phyloP scores from a whole-genome alignment of 2,113 vertebrate species.

The Rutilus rutilus region DNA sequence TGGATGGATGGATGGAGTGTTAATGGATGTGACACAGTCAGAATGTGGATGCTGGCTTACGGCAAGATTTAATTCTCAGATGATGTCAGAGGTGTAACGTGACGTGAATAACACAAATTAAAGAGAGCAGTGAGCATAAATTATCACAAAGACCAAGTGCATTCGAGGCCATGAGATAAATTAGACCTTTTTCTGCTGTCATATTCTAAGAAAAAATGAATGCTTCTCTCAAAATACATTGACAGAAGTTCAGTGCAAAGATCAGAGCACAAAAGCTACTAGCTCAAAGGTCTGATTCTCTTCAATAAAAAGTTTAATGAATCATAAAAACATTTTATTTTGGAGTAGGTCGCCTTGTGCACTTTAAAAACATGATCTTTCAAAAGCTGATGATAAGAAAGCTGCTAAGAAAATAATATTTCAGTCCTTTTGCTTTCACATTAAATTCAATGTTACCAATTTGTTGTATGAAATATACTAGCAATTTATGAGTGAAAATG shows the following conservation, averaged over 20 bases:
- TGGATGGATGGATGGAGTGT: too few relatives aligned
- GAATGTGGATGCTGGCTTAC: not conserved
- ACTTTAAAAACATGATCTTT: too few relatives aligned
- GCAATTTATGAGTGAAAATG: too few relatives aligned
- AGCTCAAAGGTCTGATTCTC: not conserved
- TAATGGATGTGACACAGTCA: constrained; percentile 5
- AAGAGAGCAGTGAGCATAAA: constrained; percentile 7
- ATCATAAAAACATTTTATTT: not conserved
- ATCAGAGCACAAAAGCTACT: not conserved
- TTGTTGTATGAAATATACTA: too few relatives aligned
- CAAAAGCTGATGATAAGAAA: too few relatives aligned
- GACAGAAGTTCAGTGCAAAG: not conserved
- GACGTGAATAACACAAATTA: not conserved
- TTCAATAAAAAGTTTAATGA: not conserved
- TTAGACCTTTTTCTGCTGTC: not conserved
- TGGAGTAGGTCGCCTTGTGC: too few relatives aligned
- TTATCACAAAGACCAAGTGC: not conserved
- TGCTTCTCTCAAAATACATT: not conserved
- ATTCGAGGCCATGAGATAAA: not conserved
- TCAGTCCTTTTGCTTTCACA: too few relatives aligned
- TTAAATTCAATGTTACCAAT: too few relatives aligned
- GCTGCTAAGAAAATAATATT: too few relatives aligned
- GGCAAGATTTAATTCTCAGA: not conserved
- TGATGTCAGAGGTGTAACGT: constrained; percentile 20
- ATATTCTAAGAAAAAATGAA: not conserved